Base-by-base conservation (phyloP, 1,140 invertebrate genomes). In the Penaeus vannamei region DNA sequence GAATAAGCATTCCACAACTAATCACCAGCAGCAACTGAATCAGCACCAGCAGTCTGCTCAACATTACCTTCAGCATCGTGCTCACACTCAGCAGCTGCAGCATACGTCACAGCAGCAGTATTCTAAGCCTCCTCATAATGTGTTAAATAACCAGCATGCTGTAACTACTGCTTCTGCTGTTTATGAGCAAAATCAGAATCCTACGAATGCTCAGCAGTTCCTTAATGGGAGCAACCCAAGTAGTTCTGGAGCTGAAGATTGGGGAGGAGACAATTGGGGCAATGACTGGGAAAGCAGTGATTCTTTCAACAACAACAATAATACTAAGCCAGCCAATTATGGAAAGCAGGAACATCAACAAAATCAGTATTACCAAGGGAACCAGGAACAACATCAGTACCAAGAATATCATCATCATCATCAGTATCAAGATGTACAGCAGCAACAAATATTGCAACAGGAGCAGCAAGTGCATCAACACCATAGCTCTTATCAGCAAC, bases 251-350 rank as follows among this genome's bases (percentile, higher is more conserved):
- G 60, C 79, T n/a, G 77, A 69, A 26, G 86, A 87, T 1, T 87
- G 86, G 86, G 46, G 79, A 59, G 42, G 64, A 69, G 83, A 85
- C 59, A 87, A 72, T 23, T 87, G 86, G 86, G 86, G 85, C 26
- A 46, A 82, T 60, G 86, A 87, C 42, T 87, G 86, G 86, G 79
- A 80, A 22, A 82, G 61, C 22, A 32, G 60, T 36, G 86, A 87
- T 46, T 29, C 62, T 53, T 59, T n/a, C 79, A 87, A 87, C 23
- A 83, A 87, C 36, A 87, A 87, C 36, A 87, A 87, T 66, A 87
- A 77, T 60, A 82, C 36, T 53, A 87, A 83, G 26, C 79, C 86
- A 53, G 79, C 61, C 8, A 69, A 66, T 36, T 87, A 87, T 62
- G 42, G 14, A 3, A 87, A 82, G 36, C 62, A 80, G 46, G 86